Evolutionary conservation across 2,888 invertebrate genomes (phyloP).

Genomic region (Rotaria macrura): DNA sequence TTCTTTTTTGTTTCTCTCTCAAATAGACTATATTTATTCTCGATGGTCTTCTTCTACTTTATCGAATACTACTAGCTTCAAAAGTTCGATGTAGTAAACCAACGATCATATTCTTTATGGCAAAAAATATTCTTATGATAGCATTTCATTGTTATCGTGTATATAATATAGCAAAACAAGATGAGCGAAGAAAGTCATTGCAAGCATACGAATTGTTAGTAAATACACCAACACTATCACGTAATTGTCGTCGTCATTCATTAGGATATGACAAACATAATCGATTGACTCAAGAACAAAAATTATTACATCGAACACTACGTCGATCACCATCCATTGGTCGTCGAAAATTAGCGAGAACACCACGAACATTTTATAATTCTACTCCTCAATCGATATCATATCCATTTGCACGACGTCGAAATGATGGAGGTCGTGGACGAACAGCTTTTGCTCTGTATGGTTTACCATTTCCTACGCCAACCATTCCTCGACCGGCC

Average conservation of each 20-base stretch:
- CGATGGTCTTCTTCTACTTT: neutral
- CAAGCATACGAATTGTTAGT: neutral
- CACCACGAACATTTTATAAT: neutral
- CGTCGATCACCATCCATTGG: neutral
- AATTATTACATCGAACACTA: neutral
- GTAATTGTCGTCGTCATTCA: neutral
- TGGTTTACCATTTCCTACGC: neutral
- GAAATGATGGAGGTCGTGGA: neutral
- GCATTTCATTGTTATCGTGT: slow-evolving; percentile 16
- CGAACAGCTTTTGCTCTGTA: neutral
- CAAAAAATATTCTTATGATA: slow-evolving; percentile 28
- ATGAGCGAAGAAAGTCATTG: neutral
- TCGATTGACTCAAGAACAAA: neutral
- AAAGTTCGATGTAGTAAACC: slow-evolving; percentile 18
- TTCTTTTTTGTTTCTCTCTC: neutral
- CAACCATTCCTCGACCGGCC: neutral
- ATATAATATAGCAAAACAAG: neutral
- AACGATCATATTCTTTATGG: slow-evolving; percentile 26
- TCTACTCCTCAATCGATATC: neutral
- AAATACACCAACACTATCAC: neutral
- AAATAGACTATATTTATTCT: neutral
- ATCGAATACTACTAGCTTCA: neutral
- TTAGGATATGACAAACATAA: neutral
- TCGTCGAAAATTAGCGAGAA: neutral
- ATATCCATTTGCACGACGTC: neutral